Percentiles rank a stretch among this genome's conserved stretches.
phyloP scores from a whole-genome alignment of 2,797 vertebrate genomes.

The Argentina silus region DNA sequence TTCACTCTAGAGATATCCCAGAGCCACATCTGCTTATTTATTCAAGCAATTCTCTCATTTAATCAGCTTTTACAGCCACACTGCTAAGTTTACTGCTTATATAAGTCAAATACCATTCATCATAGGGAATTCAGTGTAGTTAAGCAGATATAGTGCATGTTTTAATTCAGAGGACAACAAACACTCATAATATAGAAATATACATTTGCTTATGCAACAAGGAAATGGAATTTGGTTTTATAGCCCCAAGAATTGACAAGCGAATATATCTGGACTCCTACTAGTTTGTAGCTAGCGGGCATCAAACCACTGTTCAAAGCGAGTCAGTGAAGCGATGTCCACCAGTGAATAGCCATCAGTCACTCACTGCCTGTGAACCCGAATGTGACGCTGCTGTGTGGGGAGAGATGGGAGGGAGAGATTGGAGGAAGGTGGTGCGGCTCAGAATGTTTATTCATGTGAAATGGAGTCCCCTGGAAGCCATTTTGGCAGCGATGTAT shows the following conservation, averaged over 20 bases:
- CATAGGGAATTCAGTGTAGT: conserved; percentile 39
- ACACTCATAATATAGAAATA: conserved; percentile 47
- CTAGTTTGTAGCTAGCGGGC: conserved; percentile 8
- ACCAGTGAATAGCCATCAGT: conserved; percentile 63
- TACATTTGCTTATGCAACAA: conserved; percentile 35
- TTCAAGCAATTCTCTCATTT: conserved; percentile 63
- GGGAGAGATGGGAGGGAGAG: conserved; percentile 15
- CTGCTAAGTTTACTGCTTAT: conserved; percentile 61
- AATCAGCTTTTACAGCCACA: conserved; percentile 59
- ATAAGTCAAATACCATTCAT: conserved; percentile 64
- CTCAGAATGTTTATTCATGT: conserved; percentile 66
- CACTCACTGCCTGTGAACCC: conserved; percentile 55
- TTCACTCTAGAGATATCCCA: conserved; percentile 50
- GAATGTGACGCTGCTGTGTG: conserved; percentile 42
- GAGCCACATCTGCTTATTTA: conserved; percentile 60
- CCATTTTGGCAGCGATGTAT: conserved; percentile 66
- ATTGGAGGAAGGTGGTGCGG: not conserved
- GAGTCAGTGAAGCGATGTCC: conserved; percentile 58
- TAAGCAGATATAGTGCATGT: conserved; percentile 59
- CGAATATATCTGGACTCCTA: conserved; percentile 66
- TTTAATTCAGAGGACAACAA: conserved; percentile 67
- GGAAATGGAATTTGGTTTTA: not conserved
- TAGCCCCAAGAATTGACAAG: conserved; percentile 36
- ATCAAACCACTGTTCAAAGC: conserved; percentile 47
- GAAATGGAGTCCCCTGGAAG: conserved; percentile 67